A percentile compares a stretch with the other conserved stretches of the same genome.
Conservation (phyloP, 2,797 vertebrate genomes). For the Chaunax sp. region DNA sequence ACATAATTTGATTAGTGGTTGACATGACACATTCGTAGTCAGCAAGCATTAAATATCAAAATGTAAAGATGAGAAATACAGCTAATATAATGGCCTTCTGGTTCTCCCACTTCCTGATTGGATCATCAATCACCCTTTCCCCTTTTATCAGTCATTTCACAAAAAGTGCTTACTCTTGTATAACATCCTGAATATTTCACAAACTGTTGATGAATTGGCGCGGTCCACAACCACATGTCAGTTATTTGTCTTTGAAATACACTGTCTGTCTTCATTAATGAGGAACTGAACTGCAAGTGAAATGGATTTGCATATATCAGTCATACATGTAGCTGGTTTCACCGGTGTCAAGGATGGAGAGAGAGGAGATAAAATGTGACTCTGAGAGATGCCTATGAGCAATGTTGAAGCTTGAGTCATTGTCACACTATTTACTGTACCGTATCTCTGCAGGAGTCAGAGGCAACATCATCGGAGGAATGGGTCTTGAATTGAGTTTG, state of each 20-base stretch:
- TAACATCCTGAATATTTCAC: slow-evolving; percentile 23
- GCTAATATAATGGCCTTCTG: slow-evolving; percentile 6
- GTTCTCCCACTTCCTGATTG: background rate
- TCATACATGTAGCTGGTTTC: slow-evolving; percentile 57
- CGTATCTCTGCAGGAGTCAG: slow-evolving; percentile 75
- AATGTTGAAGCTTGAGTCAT: slow-evolving; percentile 78
- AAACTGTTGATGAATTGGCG: slow-evolving; percentile 32
- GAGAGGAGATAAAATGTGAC: slow-evolving; percentile 69
- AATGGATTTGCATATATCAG: slow-evolving; percentile 25
- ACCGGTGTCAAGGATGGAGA: slow-evolving; percentile 54
- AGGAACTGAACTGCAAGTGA: slow-evolving; percentile 35
- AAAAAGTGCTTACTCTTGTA: slow-evolving; percentile 12
- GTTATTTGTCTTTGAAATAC: slow-evolving; percentile 29
- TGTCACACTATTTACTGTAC: slow-evolving; percentile 79
- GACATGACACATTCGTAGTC: slow-evolving; percentile 53
- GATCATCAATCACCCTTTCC: slow-evolving; percentile 18
- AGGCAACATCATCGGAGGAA: slow-evolving; percentile 67
- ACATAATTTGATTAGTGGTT: slow-evolving; percentile 73
- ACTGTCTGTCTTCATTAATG: slow-evolving; percentile 52
- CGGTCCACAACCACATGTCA: slow-evolving; percentile 26
- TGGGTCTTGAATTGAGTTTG: slow-evolving; percentile 57
- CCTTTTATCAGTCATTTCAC: slow-evolving; percentile 23
- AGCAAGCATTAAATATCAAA: slow-evolving; percentile 25
- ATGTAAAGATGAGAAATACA: slow-evolving; percentile 31
- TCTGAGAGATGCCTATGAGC: slow-evolving; percentile 75